These are phyloP conservation scores for Euphydryas editha DNA, from an alignment of 2,888 invertebrate genomes.

Conservation along the genomic window DNA sequence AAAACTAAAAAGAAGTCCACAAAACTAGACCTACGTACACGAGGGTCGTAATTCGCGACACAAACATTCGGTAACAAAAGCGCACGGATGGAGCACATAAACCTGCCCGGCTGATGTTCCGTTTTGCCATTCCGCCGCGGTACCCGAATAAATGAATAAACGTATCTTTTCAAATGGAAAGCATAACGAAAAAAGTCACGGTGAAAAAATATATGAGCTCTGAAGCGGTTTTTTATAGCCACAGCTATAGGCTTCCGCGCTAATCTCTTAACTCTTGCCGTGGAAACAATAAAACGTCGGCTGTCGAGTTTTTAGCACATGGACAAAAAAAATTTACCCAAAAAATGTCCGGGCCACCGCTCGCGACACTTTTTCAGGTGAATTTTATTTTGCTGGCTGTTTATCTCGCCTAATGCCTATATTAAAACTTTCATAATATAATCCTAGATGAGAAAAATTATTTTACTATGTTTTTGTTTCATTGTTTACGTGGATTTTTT, in stretches of 20 bases:
- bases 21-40: conserved; percentile 41
- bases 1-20: conserved; percentile 35
- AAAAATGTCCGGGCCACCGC: conserved; percentile 41
- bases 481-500: not conserved
- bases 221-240: conserved; percentile 57
- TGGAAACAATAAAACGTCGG: conserved; percentile 55
- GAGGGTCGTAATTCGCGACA: conserved; percentile 45
- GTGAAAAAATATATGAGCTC: conserved; percentile 49
- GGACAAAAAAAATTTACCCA: conserved; percentile 41
- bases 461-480: not conserved
- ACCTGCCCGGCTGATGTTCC: conserved; percentile 47
- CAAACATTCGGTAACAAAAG: conserved; percentile 49
- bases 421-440: conserved; percentile 28
- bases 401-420: conserved; percentile 36
- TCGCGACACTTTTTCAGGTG: conserved; percentile 30
- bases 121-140: conserved; percentile 41
- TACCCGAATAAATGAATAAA: conserved; percentile 52
- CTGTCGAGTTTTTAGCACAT: conserved; percentile 43
- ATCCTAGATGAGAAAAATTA: not conserved
- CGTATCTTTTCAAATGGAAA: conserved; percentile 60
- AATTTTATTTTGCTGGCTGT: conserved; percentile 28
- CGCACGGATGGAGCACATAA: conserved; percentile 47
- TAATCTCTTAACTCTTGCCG: conserved; percentile 72
- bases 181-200: conserved; percentile 50
- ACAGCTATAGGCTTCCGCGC: conserved; percentile 54